These are phyloP conservation scores for Polypedilum pembai DNA, from an alignment of 1,140 invertebrate genomes.

Conservation along the genomic window DNA sequence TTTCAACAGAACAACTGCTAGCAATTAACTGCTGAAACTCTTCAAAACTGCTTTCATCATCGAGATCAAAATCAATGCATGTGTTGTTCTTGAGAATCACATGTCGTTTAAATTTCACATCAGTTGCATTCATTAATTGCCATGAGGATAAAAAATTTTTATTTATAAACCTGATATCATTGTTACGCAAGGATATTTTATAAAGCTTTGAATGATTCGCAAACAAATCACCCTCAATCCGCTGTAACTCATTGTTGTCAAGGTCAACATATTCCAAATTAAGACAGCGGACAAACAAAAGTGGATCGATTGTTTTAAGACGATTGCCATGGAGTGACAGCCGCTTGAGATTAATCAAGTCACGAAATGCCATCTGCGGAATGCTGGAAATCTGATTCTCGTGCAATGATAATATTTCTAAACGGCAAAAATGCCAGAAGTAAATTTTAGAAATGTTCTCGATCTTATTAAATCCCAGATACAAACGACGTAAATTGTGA, in stretches of 20 bases:
- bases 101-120: too few relatives aligned
- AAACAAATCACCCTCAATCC: not conserved
- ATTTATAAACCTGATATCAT: not conserved
- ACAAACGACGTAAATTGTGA: not conserved
- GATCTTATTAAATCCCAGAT: not conserved
- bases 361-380: not conserved
- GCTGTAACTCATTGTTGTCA: not conserved
- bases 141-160: not conserved
- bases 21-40: not conserved
- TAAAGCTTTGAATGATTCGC: not conserved
- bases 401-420: not conserved
- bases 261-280: slow-evolving; percentile 20
- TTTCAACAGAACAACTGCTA: not conserved
- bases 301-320: not conserved
- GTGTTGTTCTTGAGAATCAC: not conserved
- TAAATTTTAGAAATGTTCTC: not conserved
- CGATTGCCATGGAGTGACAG: slow-evolving; percentile 4
- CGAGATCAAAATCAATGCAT: not conserved
- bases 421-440: slow-evolving; percentile 14
- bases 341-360: not conserved
- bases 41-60: not conserved
- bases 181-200: not conserved
- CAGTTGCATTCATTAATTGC: too few relatives aligned
- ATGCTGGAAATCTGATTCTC: not conserved
- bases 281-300: not conserved